Evolutionary conservation across 30 jellyfish, hydroid and myxozoan genomes (phyloP).

Genomic region (Hydra vulgaris): DNA sequence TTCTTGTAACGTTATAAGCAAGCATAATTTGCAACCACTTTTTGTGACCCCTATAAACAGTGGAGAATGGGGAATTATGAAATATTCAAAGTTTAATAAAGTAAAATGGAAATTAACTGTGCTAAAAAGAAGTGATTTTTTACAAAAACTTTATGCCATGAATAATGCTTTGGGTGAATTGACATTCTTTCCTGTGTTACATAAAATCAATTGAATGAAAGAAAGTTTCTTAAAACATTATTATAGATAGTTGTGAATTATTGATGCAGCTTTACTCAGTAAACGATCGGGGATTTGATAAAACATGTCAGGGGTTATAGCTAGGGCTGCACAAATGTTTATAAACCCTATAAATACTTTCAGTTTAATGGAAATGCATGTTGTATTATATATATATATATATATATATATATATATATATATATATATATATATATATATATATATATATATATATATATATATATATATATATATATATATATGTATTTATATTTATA

Average conservation of each 20-base stretch:
- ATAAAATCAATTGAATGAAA: not conserved
- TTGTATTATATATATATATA: too few relatives aligned
- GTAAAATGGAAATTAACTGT: not conserved
- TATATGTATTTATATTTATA: too few relatives aligned
- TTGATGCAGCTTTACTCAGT: not conserved
- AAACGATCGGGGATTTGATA: too few relatives aligned
- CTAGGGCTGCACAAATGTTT: too few relatives aligned
- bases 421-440: too few relatives aligned
- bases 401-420: too few relatives aligned
- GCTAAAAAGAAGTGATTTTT: not conserved
- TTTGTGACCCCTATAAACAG: not conserved
- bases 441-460: too few relatives aligned
- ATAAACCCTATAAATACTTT: too few relatives aligned
- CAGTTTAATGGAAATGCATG: too few relatives aligned
- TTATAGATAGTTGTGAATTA: not conserved
- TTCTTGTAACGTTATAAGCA: not conserved
- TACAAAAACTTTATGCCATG: too few relatives aligned
- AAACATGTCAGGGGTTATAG: too few relatives aligned
- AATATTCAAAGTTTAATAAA: not conserved
- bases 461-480: too few relatives aligned
- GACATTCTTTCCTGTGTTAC: not conserved
- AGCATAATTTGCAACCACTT: not conserved
- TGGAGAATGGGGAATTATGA: not conserved
- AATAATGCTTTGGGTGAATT: not conserved
- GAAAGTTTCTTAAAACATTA: not conserved